Percentiles rank a stretch among this genome's conserved stretches.
These are phyloP conservation scores for Zoanthus solanderi DNA, from an alignment of 92 coral and sea anemone genomes.

Conservation along the genomic window DNA sequence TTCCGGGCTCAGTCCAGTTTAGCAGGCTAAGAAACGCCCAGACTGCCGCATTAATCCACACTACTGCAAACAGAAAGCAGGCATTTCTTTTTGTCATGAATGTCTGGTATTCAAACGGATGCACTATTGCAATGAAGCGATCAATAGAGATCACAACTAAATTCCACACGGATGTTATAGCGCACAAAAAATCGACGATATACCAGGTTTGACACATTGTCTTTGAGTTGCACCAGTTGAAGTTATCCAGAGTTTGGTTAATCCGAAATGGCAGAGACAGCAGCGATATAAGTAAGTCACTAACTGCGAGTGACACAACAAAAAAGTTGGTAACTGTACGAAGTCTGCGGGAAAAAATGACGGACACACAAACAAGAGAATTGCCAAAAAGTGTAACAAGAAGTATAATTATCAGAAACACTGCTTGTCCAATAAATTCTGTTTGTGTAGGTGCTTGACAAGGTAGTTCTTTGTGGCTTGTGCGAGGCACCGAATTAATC, in stretches of 20 bases:
- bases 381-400: conserved; percentile 57
- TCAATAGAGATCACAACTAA: conserved; percentile 59
- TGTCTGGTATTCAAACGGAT: conserved; percentile 56
- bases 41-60: conserved; percentile 51
- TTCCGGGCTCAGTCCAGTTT: conserved; percentile 59
- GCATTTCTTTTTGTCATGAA: conserved; percentile 54
- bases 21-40: conserved; percentile 56
- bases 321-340: conserved; percentile 64
- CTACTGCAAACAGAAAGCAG: conserved; percentile 10
- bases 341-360: conserved; percentile 42
- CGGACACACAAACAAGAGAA: conserved; percentile 51
- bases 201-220: conserved; percentile 56
- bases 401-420: conserved; percentile 51
- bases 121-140: conserved; percentile 56
- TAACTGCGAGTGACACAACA: conserved; percentile 59
- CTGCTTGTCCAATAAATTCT: conserved; percentile 34
- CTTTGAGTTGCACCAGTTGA: conserved; percentile 52
- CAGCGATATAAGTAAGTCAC: conserved; percentile 49
- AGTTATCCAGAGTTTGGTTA: conserved; percentile 57
- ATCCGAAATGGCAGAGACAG: conserved; percentile 56
- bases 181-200: conserved; percentile 54
- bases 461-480: not conserved
- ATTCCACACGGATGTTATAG: conserved; percentile 67
- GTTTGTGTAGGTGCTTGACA: conserved; percentile 26
- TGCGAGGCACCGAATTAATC: not conserved